Evolutionary conservation across 2,888 invertebrate genomes (phyloP), one percentile per base, ranked within the genome.

Genomic region (Eueremaeus valkanovi): DNA sequence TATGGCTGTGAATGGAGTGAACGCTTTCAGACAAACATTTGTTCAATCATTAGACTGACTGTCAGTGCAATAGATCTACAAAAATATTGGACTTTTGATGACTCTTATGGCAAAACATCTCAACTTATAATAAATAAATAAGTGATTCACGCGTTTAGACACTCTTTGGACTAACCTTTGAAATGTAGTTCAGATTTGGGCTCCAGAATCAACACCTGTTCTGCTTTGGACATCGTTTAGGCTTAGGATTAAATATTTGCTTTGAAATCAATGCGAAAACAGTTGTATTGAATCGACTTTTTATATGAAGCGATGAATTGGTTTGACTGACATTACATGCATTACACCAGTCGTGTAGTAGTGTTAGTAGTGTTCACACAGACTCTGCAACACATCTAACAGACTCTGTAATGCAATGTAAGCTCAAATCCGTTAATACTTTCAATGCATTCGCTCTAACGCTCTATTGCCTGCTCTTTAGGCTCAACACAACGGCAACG

Each of bases 161-260:
- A n/a, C n/a, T n/a, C n/a, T n/a, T n/a, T 61, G 31, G 31, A 45
- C 90, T 89, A 87, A 93, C 94, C 93, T 88, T 89, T 88, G 86
- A 94, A 94, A 87, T 90, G 91, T 82, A 94, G 88, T 86, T 93
- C 94, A 85, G 88, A 88, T 86, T 90, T 89, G 81, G 94, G 94
- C 83, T 93, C 92, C 88, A 94, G 92, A 84, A 88, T 87, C 85
- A 94, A 87, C 84, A 92, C 88, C 85, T 92, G 92, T 84, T 91
- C 90, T 82, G 88, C 88, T 83, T 88, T 89, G 83, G 87, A 87
- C 88, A 73, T 40, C 27, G 16, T 72, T 21, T 51, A 9, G 42
- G 33, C n/a, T 63, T 36, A 6, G 8, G n/a, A 63, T 36, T 33
- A 63, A 63, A 29, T 36, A 21, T 3, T 29, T 58, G 1, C 27